These are phyloP conservation scores for Sinocyclocheilus grahami DNA, from an alignment of 2,113 vertebrate genomes.

Conservation along the genomic window DNA sequence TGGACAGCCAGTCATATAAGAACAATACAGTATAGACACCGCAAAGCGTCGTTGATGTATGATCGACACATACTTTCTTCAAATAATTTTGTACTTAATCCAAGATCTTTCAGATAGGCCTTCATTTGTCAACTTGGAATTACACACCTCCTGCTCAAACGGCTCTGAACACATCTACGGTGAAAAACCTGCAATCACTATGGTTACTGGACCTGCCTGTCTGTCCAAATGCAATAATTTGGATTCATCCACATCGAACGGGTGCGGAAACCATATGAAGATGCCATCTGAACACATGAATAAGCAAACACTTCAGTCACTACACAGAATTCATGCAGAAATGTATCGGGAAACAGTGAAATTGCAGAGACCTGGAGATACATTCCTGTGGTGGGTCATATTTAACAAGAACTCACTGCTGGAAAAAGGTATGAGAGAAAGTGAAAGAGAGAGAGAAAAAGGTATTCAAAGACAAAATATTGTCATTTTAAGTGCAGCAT, in stretches of 20 bases:
- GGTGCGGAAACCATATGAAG: conserved; percentile 62
- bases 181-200: conserved; percentile 61
- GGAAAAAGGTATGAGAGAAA: conserved; percentile 32
- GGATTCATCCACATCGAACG: conserved; percentile 67
- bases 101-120: conserved; percentile 56
- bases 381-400: conserved; percentile 42
- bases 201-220: conserved; percentile 62
- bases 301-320: conserved; percentile 54
- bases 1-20: conserved; percentile 60
- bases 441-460: conserved; percentile 10
- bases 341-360: conserved; percentile 58
- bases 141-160: conserved; percentile 64
- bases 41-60: conserved; percentile 63
- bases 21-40: conserved; percentile 48
- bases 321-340: conserved; percentile 58
- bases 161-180: conserved; percentile 28
- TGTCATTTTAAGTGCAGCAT: conserved; percentile 35
- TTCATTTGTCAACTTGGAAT: conserved; percentile 70
- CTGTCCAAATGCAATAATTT: conserved; percentile 70
- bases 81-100: conserved; percentile 55
- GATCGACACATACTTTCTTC: conserved; percentile 72
- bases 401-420: conserved; percentile 37
- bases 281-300: conserved; percentile 70
- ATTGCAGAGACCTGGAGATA: conserved; percentile 42
- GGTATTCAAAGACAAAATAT: conserved; percentile 13